Base-by-base conservation (phyloP, 2,797 vertebrate species). In the Setipinna tenuifilis region DNA sequence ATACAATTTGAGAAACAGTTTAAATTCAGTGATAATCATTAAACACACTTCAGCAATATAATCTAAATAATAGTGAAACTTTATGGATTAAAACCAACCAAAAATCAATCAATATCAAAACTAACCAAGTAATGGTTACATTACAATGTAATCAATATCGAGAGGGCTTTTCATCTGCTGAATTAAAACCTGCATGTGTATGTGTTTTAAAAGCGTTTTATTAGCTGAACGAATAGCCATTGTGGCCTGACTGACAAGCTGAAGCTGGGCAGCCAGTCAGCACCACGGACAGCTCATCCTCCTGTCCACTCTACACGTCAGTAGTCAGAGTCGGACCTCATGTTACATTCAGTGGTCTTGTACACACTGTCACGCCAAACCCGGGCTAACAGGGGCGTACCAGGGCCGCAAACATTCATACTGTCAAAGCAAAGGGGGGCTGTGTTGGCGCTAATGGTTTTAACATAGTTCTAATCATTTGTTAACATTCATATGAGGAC, bases 221-320 rank as follows among this genome's bases (percentile, higher is more conserved):
- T 41, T 41, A 41, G 35, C 35, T 41, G 35, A 41, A 41, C 5
- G 35, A 41, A 41, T 41, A 41, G 35, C 35, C 35, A 41, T 41
- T 41, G 35, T 41, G 35, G 35, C 35, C 35, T 41, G 35, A 75
- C 0, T 75, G 16, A 3, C 91, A 85, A 87, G 86, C 88, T 89
- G 86, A 6, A 71, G 2, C 35, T 78, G 31, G 71, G 31, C 19
- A 21, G 71, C 31, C 19, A 19, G 7, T 78, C 71, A 78, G 71
- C 35, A 78, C 71, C 71, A 41, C 35, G 71, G 71, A 78, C 71
- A 78, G 71, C 35, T 78, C 71, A 19, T 21, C 17, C 35, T 44
- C 7, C 71, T 44, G 31, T 78, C 71, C 35, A 44, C 61, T 78
- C 31, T 44, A 44, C 19, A 78, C 28, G 28, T 68, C 62, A 68